phyloP scores from a whole-genome alignment of 2,113 vertebrate species.

The Psittacara wagleri region DNA sequence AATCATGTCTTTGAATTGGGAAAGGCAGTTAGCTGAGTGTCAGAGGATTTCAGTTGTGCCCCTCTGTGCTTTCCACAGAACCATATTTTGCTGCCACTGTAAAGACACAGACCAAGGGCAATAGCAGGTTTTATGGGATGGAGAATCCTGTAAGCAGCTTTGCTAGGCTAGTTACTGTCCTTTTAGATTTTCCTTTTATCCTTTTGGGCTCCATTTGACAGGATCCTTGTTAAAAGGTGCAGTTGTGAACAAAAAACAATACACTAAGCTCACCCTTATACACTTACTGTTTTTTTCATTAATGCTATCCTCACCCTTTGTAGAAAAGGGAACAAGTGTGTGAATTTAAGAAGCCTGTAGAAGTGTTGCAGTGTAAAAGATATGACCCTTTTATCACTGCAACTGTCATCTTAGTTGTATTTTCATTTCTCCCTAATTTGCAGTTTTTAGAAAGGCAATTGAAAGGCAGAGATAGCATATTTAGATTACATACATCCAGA shows the following conservation, averaged over 20 bases:
- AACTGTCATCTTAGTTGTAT: not conserved
- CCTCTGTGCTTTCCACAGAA: not conserved
- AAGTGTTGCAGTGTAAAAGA: not conserved
- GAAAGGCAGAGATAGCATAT: constrained; percentile 36
- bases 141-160: not conserved
- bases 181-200: not conserved
- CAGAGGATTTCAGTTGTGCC: not conserved
- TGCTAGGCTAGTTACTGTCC: not conserved
- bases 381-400: not conserved
- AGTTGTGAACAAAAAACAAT: not conserved
- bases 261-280: not conserved
- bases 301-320: not conserved
- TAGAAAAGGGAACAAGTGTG: not conserved
- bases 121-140: not conserved
- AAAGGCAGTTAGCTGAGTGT: not conserved
- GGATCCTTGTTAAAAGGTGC: not conserved
- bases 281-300: not conserved
- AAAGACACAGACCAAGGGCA: not conserved
- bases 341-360: not conserved
- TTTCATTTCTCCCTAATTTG: not conserved
- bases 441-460: constrained; percentile 11
- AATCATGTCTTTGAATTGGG: not conserved
- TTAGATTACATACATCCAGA: constrained; percentile 14
- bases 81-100: not conserved
- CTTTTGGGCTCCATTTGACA: not conserved